phyloP scores from a whole-genome alignment of 2,888 invertebrate genomes.

The Chymomyza caudatula region DNA sequence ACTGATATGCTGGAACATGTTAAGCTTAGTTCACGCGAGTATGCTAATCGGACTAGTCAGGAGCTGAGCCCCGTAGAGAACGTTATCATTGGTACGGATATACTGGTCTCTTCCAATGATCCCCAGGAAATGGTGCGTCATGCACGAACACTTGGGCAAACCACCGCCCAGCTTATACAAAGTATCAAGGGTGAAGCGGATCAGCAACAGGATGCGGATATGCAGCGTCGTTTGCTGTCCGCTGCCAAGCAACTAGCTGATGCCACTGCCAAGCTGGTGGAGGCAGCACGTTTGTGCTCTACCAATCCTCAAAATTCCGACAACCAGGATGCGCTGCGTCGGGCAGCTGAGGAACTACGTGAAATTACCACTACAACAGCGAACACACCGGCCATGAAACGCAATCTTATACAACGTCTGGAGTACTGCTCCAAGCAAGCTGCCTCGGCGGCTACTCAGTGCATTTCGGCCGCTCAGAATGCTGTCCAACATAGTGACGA shows the following conservation, averaged over 20 bases:
- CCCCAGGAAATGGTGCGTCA: constrained; percentile 96
- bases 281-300: constrained; percentile 95
- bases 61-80: constrained; percentile 91
- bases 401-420: constrained; percentile 84
- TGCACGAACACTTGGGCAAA: constrained; percentile 93
- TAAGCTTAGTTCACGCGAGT: constrained; percentile 83
- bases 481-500: constrained; percentile 84
- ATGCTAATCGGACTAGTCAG: constrained; percentile 83
- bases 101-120: constrained; percentile 90
- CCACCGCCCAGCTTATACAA: constrained; percentile 95
- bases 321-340: constrained; percentile 89
- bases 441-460: constrained; percentile 92
- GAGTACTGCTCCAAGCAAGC: constrained; percentile 90
- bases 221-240: constrained; percentile 92
- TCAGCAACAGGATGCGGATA: constrained; percentile 89
- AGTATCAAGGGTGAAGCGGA: constrained; percentile 98
- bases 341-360: constrained; percentile 95
- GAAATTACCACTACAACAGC: constrained; percentile 93
- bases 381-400: constrained; percentile 85
- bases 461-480: constrained; percentile 92
- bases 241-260: constrained; percentile 97
- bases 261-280: constrained; percentile 97
- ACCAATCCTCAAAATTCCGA: constrained; percentile 89
- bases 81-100: constrained; percentile 93
- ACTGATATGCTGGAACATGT: constrained; percentile 94